Base-by-base conservation (phyloP, 2,888 invertebrate genomes). In the Enchytraeus crypticus region DNA sequence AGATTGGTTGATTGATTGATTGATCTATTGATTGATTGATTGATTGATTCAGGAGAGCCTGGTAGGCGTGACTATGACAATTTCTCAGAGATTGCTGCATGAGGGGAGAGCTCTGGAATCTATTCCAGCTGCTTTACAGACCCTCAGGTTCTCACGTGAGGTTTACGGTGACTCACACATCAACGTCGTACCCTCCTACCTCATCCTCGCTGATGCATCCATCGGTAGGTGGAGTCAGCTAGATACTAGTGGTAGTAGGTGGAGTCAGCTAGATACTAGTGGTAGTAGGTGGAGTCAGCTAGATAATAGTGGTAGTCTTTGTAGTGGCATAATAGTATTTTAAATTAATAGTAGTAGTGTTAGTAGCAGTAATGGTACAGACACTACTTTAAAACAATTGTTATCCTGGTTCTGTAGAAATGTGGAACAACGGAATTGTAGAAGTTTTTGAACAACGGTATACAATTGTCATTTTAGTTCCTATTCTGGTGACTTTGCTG, bases 71-170 rank as follows among this genome's bases (percentile, higher is more conserved):
- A 75, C 78, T 21, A 65, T 76, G 53, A 77, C 77, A 3, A 75
- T 75, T 30, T 77, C 76, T 11, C 77, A 77, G 69, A 77, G 77
- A 62, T 66, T 78, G 59, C 64, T 79, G 60, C 79, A 77, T 71
- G 77, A 79, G 66, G 77, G 38, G 21, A 74, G 76, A 63, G 77
- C 77, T 71, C 78, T 79, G 45, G 73, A 76, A 60, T 76, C 79
- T 0, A 74, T 79, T 3, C 79, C 79, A 26, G 79, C 79, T 5
- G 79, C 79, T 14, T 74, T 79, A 72, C 77, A 78, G 70, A 75
- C 77, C 4, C 66, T 79, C 4, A 66, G 76, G 59, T 78, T 79
- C 69, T 72, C 77, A 58, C 77, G 78, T 53, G 78, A 78, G 61
- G 76, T 79, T 1, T 73, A 78, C 69, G 79, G 79, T 18, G 66